These are phyloP conservation scores for Forbesichthys agassizii DNA, from an alignment of 2,113 vertebrate species.

Conservation along the genomic window DNA sequence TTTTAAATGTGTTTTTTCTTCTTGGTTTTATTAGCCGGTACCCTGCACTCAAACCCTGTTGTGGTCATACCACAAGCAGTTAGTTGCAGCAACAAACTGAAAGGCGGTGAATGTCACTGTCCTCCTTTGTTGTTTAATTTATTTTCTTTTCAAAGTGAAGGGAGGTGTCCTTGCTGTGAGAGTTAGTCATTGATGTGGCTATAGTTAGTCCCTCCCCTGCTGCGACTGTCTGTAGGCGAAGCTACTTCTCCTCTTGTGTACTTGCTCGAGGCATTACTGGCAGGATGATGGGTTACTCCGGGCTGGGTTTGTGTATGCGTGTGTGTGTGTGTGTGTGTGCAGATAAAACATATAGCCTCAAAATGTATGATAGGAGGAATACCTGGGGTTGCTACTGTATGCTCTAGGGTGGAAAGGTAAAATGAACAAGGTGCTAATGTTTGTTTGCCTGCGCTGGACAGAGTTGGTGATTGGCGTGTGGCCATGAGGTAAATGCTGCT, in stretches of 20 bases:
- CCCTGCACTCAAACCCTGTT: constrained; percentile 41
- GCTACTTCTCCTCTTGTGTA: constrained; percentile 56
- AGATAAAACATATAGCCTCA: constrained; percentile 43
- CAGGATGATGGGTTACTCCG: constrained; percentile 29
- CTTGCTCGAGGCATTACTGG: constrained; percentile 46
- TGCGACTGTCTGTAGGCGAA: constrained; percentile 74
- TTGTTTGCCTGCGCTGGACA: no score
- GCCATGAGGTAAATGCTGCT: background rate
- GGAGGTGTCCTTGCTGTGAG: constrained; percentile 78
- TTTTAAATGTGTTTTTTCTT: constrained; percentile 33
- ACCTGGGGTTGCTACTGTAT: background rate
- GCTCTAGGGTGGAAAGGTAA: constrained; percentile 25
- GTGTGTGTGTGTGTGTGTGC: constrained; percentile 34
- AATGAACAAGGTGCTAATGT: no score
- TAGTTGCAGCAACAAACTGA: constrained; percentile 74
- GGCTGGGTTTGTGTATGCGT: constrained; percentile 36
- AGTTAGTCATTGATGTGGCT: constrained; percentile 82
- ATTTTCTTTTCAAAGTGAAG: constrained; percentile 83
- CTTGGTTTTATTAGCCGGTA: constrained; percentile 18
- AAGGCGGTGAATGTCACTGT: constrained; percentile 80
- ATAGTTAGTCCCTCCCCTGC: constrained; percentile 78
- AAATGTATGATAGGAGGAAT: constrained; percentile 22
- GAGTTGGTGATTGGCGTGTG: no score
- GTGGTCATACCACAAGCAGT: constrained; percentile 50
- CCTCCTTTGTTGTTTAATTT: constrained; percentile 85